Evolutionary conservation across 2,113 vertebrate genomes (phyloP).

Genomic region (Vombatus ursinus): DNA sequence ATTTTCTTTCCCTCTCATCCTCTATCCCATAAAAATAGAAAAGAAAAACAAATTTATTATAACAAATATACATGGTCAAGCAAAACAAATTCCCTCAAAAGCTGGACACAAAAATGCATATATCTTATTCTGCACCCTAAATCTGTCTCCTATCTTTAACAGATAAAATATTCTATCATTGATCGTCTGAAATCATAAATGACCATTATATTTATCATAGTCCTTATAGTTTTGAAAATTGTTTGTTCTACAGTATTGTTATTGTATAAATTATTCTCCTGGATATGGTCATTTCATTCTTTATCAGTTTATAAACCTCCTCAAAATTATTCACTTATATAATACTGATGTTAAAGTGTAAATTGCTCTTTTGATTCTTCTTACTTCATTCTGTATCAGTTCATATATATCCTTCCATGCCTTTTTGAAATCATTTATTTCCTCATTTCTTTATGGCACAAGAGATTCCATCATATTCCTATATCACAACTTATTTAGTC

Average conservation of each 20-base stretch:
- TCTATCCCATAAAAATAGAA: neutral
- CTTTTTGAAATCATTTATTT: too few relatives aligned
- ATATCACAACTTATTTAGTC: neutral
- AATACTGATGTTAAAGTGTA: neutral
- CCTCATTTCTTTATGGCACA: too few relatives aligned
- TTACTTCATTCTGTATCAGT: neutral
- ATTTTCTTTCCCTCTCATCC: neutral
- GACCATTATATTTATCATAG: neutral
- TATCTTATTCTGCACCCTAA: neutral
- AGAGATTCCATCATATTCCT: neutral
- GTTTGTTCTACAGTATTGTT: neutral
- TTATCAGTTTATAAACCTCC: neutral
- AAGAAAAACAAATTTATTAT: neutral
- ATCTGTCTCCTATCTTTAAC: neutral
- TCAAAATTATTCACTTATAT: neutral
- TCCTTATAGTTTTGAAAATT: neutral
- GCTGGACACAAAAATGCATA: neutral
- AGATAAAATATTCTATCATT: too few relatives aligned
- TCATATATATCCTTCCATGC: neutral
- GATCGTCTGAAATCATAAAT: neutral
- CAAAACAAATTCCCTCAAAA: neutral
- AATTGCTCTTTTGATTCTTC: neutral
- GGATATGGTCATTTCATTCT: neutral
- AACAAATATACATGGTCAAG: neutral
- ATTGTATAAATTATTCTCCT: neutral